Evolutionary conservation across 1,140 invertebrate genomes (phyloP), one percentile per base, ranked within the genome.

Genomic region (Cataglyphis hispanica): DNA sequence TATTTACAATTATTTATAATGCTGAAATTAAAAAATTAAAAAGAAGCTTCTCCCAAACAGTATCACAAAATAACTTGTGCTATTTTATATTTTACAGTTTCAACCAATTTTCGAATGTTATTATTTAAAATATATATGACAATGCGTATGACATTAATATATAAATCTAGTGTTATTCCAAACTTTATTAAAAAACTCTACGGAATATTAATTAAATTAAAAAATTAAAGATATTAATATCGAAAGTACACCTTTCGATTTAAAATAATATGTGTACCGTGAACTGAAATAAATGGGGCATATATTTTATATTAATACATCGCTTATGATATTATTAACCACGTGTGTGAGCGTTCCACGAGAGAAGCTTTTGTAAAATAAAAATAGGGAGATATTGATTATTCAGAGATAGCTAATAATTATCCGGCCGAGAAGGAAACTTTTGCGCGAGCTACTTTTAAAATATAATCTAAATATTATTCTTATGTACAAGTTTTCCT

Each of bases 341-440:
- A n/a, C 8, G 22, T 19, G 2, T 74, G 25, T 37, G 53, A 16
- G 6, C 7, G 31, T 75, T 19, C 7, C 1, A 31, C 27, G 11
- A 64, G 37, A 77, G 37, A 77, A 63, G 8, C n/a, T 56, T 22
- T 13, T 31, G 31, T 77, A 31, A 64, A 77, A 77, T 46, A 77
- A 43, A 77, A 80, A 80, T 69, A 69, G 16, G 19, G 27, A 53
- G 16, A 80, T 69, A 69, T 69, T n/a, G 77, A 80, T 70, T 80
- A 56, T 27, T 56, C 11, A 40, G n/a, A 3, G 13, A 13, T 69
- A 22, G 46, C 40, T 46, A 46, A 69, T 56, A 58, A 70, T 10
- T 25, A 10, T 22, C 16, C 16, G 2, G 16, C 8, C 31, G 50
- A 31, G 27, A 46, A 63, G 46, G 27, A 60, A 83, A 72, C 7